Base-by-base conservation (phyloP, 2,113 vertebrate genomes). In the Sylvilagus bachmani region DNA sequence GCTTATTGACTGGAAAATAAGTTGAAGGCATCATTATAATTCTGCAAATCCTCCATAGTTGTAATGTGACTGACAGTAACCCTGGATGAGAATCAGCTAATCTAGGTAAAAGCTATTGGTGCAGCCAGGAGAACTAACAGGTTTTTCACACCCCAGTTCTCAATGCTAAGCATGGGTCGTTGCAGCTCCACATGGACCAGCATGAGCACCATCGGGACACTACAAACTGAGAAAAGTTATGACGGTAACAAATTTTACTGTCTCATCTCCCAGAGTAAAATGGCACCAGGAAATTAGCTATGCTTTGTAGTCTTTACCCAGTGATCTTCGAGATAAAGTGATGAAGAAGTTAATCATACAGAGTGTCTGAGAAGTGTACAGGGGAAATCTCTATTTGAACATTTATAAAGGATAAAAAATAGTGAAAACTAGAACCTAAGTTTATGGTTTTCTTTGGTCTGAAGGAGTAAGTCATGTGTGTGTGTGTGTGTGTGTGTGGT, bases 241-340 rank as follows among this genome's bases (percentile, higher is more conserved):
- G 22, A 21, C n/a, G 29, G 58, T 73, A 36, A 33, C 70, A 69
- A 64, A 5, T 44, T 51, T 78, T 22, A 69, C 53, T 2, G 1
- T 64, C 25, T 69, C 51, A 55, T 77, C 71, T 78, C n/a, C 78
- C 44, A n/a, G 83, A 95, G 22, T 64, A 70, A 94, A 92, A 61
- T n/a, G 67, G 19, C 36, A 77, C 13, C 51, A 83, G 21, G 58
- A 71, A 95, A 75, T 44, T 31, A 86, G 81, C 29, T 81, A 80
- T 51, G 49, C 31, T 38, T 91, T 77, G 13, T 53, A 77, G 25
- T 44, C 44, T 83, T 70, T 73, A 84, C 38, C 27, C 38, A 66
- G 38, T 53, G 21, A 10, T 55, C 33, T 84, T 78, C 71, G 85
- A 71, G 19, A 73, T 89, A 78, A 77, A 70, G 22, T 53, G 88